phyloP scores from a whole-genome alignment of 2,888 invertebrate species.

The Agonopterix arenella region DNA sequence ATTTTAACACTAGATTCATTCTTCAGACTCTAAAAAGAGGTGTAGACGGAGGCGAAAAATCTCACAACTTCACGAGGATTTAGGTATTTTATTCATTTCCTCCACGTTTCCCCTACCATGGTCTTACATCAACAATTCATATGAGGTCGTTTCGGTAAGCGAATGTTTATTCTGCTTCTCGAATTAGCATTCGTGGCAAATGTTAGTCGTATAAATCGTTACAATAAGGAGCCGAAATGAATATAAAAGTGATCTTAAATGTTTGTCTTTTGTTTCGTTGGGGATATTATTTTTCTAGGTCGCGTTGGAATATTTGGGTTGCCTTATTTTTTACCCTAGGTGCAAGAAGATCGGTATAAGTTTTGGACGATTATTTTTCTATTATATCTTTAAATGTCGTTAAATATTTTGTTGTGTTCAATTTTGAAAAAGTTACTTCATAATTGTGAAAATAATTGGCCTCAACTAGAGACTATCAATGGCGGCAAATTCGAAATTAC shows the following conservation, averaged over 20 bases:
- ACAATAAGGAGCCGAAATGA: background rate
- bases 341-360: too few relatives aligned
- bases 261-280: too few relatives aligned
- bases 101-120: constrained; percentile 7
- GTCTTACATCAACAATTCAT: constrained; percentile 7
- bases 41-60: constrained; percentile 9
- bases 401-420: too few relatives aligned
- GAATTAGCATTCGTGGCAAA: constrained; percentile 3
- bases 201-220: background rate
- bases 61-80: constrained; percentile 8
- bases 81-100: constrained; percentile 13
- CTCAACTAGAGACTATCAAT: too few relatives aligned
- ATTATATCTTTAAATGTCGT: too few relatives aligned
- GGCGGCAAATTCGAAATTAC: too few relatives aligned
- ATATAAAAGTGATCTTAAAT: background rate
- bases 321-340: too few relatives aligned
- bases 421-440: too few relatives aligned
- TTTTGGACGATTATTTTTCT: too few relatives aligned
- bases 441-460: too few relatives aligned
- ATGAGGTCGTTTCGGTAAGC: constrained; percentile 4
- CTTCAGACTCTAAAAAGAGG: constrained; percentile 5
- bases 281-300: too few relatives aligned
- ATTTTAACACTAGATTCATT: constrained; percentile 7
- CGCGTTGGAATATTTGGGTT: too few relatives aligned
- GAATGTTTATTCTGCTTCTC: constrained; percentile 3